phyloP scores from a whole-genome alignment of 2,113 vertebrate species.

The Reinhardtius hippoglossoides region DNA sequence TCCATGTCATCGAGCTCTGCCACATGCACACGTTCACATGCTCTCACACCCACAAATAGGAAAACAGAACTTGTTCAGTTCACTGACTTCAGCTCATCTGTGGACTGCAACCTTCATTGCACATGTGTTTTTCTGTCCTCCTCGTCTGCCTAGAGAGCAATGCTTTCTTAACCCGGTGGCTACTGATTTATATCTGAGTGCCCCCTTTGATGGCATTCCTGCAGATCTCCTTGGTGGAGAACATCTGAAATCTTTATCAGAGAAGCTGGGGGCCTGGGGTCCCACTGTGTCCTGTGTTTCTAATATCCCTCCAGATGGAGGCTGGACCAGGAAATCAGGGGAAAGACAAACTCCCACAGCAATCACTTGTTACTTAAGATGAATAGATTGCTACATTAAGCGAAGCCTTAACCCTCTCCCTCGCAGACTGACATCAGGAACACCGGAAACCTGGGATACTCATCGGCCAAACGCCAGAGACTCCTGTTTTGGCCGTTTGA shows the following conservation, averaged over 20 bases:
- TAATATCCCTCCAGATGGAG: conserved; percentile 57
- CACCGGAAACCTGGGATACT: conserved; percentile 77
- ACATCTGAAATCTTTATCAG: conserved; percentile 84
- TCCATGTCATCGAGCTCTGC: conserved; percentile 54
- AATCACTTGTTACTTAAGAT: conserved; percentile 73
- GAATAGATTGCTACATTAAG: conserved; percentile 75
- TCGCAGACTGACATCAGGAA: conserved; percentile 51
- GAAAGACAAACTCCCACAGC: conserved; percentile 60
- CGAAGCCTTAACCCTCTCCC: conserved; percentile 54
- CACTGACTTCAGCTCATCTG: conserved; percentile 50
- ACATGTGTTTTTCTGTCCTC: conserved; percentile 69
- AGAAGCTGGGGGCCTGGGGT: conserved; percentile 22
- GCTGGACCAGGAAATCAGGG: conserved; percentile 66
- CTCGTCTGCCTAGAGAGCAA: conserved; percentile 27
- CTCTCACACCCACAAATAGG: conserved; percentile 39
- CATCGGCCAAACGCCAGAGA: conserved; percentile 67
- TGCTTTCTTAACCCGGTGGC: conserved; percentile 47
- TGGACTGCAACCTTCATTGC: conserved; percentile 39
- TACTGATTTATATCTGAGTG: conserved; percentile 68
- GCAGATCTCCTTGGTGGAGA: conserved; percentile 54
- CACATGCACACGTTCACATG: conserved; percentile 33
- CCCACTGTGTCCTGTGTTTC: conserved; percentile 47
- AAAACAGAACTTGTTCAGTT: conserved; percentile 54
- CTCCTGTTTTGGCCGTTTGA: conserved; percentile 66
- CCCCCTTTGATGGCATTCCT: conserved; percentile 49